Conservation (phyloP, 1,140 invertebrate genomes). For the Drosophila nikananu region DNA sequence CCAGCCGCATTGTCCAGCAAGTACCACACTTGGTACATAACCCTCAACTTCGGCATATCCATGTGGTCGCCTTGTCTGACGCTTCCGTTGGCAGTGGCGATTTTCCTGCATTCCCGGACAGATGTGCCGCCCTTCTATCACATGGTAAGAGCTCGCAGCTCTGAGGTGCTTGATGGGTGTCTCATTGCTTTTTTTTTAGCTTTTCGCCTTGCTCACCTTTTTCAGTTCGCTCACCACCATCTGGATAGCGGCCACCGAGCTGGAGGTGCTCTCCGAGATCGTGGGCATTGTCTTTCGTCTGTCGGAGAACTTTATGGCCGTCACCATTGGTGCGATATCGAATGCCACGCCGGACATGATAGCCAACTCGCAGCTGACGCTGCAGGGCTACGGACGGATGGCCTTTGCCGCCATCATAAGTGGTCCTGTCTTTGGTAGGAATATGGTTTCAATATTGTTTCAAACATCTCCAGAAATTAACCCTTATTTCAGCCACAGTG, state of each 20-base stretch:
- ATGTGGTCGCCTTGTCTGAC: slow-evolving; percentile 42
- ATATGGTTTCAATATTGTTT: background rate
- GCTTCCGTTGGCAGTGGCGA: slow-evolving; percentile 38
- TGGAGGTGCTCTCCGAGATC: slow-evolving; percentile 49
- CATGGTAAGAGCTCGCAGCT: slow-evolving; percentile 12
- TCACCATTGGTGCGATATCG: slow-evolving; percentile 29
- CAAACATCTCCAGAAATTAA: background rate
- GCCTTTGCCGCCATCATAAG: slow-evolving; percentile 55
- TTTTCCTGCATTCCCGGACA: slow-evolving; percentile 48
- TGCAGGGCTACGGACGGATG: slow-evolving; percentile 65
- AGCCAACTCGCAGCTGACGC: slow-evolving; percentile 39
- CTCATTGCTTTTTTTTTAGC: slow-evolving; percentile 10
- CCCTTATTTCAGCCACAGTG: slow-evolving; percentile 27
- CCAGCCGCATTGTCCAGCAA: slow-evolving; percentile 29
- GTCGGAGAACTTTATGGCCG: slow-evolving; percentile 48
- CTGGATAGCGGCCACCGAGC: slow-evolving; percentile 36
- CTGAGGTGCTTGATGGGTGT: background rate
- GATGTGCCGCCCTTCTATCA: slow-evolving; percentile 57
- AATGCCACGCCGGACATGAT: slow-evolving; percentile 45
- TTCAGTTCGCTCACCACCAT: slow-evolving; percentile 43
- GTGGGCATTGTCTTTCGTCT: slow-evolving; percentile 41
- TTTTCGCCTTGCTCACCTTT: slow-evolving; percentile 33
- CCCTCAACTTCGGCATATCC: slow-evolving; percentile 2
- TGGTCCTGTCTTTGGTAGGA: slow-evolving; percentile 49
- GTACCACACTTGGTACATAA: slow-evolving; percentile 27